These are phyloP conservation scores for Lordiphosa collinella DNA, from an alignment of 1,140 invertebrate genomes.

Conservation along the genomic window DNA sequence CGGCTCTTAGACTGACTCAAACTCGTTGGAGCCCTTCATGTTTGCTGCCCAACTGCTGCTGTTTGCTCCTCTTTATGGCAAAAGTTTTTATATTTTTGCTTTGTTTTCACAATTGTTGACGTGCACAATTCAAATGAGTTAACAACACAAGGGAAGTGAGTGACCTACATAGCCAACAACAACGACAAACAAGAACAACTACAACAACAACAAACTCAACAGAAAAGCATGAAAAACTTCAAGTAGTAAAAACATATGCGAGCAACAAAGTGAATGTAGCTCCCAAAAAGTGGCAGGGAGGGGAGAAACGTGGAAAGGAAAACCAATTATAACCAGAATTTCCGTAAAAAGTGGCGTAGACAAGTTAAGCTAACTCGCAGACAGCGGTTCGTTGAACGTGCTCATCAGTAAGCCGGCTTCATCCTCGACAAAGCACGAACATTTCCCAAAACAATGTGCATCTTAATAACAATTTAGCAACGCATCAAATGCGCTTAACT, in stretches of 20 bases:
- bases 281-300: constrained; percentile 10
- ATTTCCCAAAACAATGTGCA: constrained; percentile 43
- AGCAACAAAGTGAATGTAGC: constrained; percentile 32
- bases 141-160: constrained; percentile 63
- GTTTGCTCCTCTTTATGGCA: constrained; percentile 41
- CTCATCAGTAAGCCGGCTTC: constrained; percentile 19
- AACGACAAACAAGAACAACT: constrained; percentile 31
- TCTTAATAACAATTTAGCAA: constrained; percentile 51
- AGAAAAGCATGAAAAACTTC: constrained; percentile 32
- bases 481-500: constrained; percentile 62
- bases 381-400: not conserved
- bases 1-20: no score
- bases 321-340: constrained; percentile 59
- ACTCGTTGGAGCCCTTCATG: no score
- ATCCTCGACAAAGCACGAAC: constrained; percentile 10
- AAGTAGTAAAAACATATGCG: constrained; percentile 40
- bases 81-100: constrained; percentile 54
- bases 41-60: no score
- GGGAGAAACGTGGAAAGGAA: not conserved
- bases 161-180: constrained; percentile 58
- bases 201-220: constrained; percentile 19
- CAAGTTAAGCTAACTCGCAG: no score
- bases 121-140: constrained; percentile 75
- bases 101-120: constrained; percentile 73
- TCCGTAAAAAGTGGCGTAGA: constrained; percentile 22